A percentile compares a stretch with the other conserved stretches of the same genome.
Evolutionary conservation across 2,797 vertebrate genomes (phyloP).

Genomic region (Macrochelys suwanniensis): DNA sequence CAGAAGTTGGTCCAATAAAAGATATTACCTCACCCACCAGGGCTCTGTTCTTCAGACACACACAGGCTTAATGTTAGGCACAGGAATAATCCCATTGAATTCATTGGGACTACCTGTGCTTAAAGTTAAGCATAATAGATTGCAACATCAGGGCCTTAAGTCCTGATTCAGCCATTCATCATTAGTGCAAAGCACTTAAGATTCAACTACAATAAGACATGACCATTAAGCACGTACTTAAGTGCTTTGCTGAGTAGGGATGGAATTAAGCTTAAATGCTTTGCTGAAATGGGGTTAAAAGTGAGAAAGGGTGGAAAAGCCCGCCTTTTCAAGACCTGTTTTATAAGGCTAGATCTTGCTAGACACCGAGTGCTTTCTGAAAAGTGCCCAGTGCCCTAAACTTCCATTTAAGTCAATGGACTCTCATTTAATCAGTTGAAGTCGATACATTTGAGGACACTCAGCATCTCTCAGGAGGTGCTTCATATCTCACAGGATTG

Average conservation of each 20-base stretch:
- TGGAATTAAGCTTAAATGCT: background rate
- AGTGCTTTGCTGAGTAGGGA: background rate
- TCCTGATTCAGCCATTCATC: background rate
- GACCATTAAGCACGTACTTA: background rate
- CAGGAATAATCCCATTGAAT: background rate
- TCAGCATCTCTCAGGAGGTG: background rate
- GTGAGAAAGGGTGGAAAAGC: background rate
- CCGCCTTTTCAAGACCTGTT: background rate
- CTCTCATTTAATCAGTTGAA: background rate
- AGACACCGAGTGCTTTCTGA: background rate
- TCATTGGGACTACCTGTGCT: background rate
- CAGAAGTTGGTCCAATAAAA: background rate
- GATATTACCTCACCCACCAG: background rate
- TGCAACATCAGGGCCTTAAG: slow-evolving; percentile 2
- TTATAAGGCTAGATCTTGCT: background rate
- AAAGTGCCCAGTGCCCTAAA: background rate
- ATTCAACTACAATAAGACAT: background rate
- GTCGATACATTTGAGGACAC: background rate
- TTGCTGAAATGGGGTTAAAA: background rate
- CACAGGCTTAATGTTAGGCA: background rate
- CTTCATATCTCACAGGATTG: background rate
- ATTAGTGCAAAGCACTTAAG: background rate
- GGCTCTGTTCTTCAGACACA: background rate
- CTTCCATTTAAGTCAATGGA: background rate
- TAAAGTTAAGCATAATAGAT: background rate